Percentiles rank a stretch among this genome's conserved stretches.
Conservation (phyloP, 64 coral and sea anemone genomes). For the Stichodactyla helianthus region DNA sequence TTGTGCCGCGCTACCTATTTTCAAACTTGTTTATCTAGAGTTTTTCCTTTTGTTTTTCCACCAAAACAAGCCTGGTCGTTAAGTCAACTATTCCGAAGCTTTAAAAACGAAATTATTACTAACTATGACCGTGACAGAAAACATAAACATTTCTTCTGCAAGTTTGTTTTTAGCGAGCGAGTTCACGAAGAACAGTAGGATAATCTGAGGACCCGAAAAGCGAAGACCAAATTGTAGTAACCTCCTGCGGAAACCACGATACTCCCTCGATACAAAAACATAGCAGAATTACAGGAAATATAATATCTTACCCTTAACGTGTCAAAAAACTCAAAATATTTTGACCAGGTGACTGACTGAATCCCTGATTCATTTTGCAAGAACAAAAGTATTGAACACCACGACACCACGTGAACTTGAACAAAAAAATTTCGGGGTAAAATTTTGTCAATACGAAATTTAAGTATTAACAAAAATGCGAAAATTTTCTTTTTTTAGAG, state of each 20-base stretch:
- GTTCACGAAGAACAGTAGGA: background rate
- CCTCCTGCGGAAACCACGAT: background rate
- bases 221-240: background rate
- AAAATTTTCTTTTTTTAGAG: background rate
- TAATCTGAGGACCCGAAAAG: background rate
- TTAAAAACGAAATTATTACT: background rate
- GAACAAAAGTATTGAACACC: background rate
- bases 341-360: background rate
- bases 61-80: no score
- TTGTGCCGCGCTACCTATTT: no score
- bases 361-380: background rate
- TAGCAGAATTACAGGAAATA: background rate
- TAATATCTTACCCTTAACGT: background rate
- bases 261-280: background rate
- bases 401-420: background rate
- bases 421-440: background rate
- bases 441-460: background rate
- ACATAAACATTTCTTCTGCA: background rate
- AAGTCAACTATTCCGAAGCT: no score
- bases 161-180: background rate
- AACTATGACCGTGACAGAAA: background rate
- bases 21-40: no score
- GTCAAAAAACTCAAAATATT: background rate
- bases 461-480: background rate
- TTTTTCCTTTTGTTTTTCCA: no score